These are phyloP conservation scores for Zophobas morio DNA, from an alignment of 1,140 invertebrate species.

Conservation along the genomic window DNA sequence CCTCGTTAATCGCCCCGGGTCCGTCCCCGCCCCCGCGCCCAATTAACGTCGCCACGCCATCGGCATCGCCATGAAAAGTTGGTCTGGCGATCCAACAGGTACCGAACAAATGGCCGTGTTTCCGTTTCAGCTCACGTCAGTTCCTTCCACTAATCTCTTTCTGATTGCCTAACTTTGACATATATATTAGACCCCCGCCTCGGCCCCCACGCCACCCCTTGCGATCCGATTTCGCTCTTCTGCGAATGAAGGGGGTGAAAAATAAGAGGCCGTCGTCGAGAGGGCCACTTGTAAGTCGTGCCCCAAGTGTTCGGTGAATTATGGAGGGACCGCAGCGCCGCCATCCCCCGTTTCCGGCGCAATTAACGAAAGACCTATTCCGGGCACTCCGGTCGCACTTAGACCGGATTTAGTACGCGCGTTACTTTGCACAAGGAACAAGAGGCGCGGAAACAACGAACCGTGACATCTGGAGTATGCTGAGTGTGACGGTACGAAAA, in stretches of 20 bases:
- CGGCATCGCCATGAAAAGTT: slow-evolving; percentile 20
- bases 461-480: slow-evolving; percentile 48
- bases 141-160: slow-evolving; percentile 61
- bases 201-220: slow-evolving; percentile 19
- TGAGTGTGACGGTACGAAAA: slow-evolving; percentile 46
- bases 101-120: slow-evolving; percentile 40
- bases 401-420: slow-evolving; percentile 45
- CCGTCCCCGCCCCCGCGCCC: not conserved
- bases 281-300: slow-evolving; percentile 33
- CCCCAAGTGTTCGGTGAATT: slow-evolving; percentile 24
- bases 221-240: slow-evolving; percentile 19
- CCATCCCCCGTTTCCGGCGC: slow-evolving; percentile 32
- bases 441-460: slow-evolving; percentile 48
- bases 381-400: slow-evolving; percentile 38
- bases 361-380: slow-evolving; percentile 47
- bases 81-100: slow-evolving; percentile 42
- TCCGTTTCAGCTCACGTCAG: slow-evolving; percentile 61
- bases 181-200: slow-evolving; percentile 61
- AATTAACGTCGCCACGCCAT: slow-evolving; percentile 24
- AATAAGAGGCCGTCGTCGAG: slow-evolving; percentile 24
- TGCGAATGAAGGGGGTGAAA: slow-evolving; percentile 4
- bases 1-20: too few species aligned
- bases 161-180: slow-evolving; percentile 64
- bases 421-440: slow-evolving; percentile 40
- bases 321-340: not conserved